A percentile compares a stretch with the other conserved stretches of the same genome.
Evolutionary conservation across 2,888 invertebrate species (phyloP).

Genomic region (Druceiella hillmani): DNA sequence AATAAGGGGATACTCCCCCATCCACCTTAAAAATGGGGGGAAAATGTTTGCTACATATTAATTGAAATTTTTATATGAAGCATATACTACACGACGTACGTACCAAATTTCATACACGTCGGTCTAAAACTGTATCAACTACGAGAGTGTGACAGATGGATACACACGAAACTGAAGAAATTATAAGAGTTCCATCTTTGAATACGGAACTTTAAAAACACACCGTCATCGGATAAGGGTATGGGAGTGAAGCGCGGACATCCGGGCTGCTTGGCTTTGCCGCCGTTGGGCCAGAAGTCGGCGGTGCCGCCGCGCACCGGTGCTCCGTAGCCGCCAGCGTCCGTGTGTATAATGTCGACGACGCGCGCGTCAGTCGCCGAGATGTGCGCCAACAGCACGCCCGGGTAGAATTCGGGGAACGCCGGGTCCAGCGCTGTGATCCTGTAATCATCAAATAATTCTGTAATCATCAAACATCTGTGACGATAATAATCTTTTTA

Average conservation of each 20-base stretch:
- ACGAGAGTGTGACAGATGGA: too few species aligned
- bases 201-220: too few species aligned
- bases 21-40: too few species aligned
- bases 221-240: constrained; percentile 48
- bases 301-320: constrained; percentile 53
- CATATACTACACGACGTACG: too few species aligned
- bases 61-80: too few species aligned
- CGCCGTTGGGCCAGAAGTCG: constrained; percentile 60
- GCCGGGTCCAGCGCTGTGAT: constrained; percentile 57
- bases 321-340: constrained; percentile 56
- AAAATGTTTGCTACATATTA: too few species aligned
- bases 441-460: constrained; percentile 32
- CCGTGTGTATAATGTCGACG: constrained; percentile 66
- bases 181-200: too few species aligned
- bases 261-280: constrained; percentile 54
- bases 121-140: too few species aligned
- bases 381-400: constrained; percentile 46
- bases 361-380: constrained; percentile 51
- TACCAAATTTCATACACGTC: too few species aligned
- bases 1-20: too few species aligned
- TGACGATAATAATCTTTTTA: too few species aligned
- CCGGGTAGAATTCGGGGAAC: constrained; percentile 54
- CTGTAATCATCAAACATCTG: constrained; percentile 6
- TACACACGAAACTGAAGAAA: too few species aligned
- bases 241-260: constrained; percentile 49